phyloP scores from a whole-genome alignment of 1,140 invertebrate species.

The Zaprionus camerounensis region DNA sequence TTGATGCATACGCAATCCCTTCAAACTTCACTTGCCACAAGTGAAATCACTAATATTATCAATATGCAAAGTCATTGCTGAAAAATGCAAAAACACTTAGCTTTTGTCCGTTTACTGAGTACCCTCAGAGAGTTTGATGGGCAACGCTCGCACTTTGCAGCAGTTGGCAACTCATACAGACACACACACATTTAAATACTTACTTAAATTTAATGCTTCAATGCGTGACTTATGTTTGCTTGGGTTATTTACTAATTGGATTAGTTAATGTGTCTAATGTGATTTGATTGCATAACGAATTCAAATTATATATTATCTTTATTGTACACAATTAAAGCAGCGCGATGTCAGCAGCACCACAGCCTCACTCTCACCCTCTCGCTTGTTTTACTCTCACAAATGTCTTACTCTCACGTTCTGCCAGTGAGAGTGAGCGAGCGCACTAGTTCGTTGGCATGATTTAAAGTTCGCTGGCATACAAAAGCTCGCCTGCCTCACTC shows the following conservation, averaged over 20 bases:
- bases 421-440: neutral
- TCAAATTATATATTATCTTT: slow-evolving; percentile 17
- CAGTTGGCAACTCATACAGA: neutral
- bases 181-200: neutral
- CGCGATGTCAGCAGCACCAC: neutral
- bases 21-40: slow-evolving; percentile 29
- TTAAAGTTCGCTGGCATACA: too few species aligned
- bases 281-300: slow-evolving; percentile 22
- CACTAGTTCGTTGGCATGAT: neutral
- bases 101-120: slow-evolving; percentile 1
- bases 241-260: neutral
- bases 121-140: neutral
- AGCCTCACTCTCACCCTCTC: neutral
- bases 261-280: slow-evolving; percentile 20
- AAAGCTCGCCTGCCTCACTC: too few species aligned
- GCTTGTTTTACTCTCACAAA: neutral
- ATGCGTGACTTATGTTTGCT: neutral
- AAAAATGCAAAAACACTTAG: slow-evolving; percentile 23
- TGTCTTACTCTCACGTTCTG: neutral
- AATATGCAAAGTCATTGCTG: slow-evolving; percentile 38
- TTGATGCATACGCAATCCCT: slow-evolving; percentile 45
- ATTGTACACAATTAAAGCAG: neutral
- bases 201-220: slow-evolving; percentile 4
- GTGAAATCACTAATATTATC: slow-evolving; percentile 37
- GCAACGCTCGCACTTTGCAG: neutral